These are phyloP conservation scores for Popillia japonica DNA, from an alignment of 1,140 invertebrate genomes.

Conservation along the genomic window DNA sequence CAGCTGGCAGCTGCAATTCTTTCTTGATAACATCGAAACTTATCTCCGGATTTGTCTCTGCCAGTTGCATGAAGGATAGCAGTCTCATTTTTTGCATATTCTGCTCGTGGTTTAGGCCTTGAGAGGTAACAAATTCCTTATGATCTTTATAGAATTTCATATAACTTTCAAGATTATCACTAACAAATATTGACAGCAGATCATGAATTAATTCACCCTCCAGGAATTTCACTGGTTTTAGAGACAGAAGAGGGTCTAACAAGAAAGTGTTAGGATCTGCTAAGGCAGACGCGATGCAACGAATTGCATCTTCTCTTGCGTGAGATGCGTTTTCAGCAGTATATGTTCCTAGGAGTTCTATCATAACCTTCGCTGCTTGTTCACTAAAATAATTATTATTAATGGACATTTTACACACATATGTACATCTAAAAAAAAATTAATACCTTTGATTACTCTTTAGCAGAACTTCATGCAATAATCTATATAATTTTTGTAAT, in stretches of 20 bases:
- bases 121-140: conserved; percentile 89
- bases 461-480: conserved; percentile 88
- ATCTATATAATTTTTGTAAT: conserved; percentile 89
- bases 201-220: conserved; percentile 96
- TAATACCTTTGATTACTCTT: conserved; percentile 70
- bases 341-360: conserved; percentile 94
- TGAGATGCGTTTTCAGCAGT: conserved; percentile 96
- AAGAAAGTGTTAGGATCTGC: conserved; percentile 95
- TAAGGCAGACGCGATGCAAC: conserved; percentile 93
- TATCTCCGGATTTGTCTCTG: conserved; percentile 91
- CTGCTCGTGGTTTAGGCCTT: conserved; percentile 91
- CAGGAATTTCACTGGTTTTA: conserved; percentile 96
- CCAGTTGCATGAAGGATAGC: conserved; percentile 96
- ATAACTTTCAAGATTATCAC: conserved; percentile 90
- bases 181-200: conserved; percentile 94
- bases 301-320: conserved; percentile 94
- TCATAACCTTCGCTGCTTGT: conserved; percentile 94
- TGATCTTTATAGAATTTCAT: conserved; percentile 91
- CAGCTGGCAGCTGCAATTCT: conserved; percentile 85
- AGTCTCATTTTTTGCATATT: conserved; percentile 97
- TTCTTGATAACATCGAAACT: conserved; percentile 86
- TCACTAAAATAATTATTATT: conserved; percentile 68
- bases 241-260: conserved; percentile 88
- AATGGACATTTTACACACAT: background rate
- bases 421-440: background rate